Percentiles rank a stretch among this genome's conserved stretches.
These are phyloP conservation scores for Girardia tigrina DNA, from an alignment of 2,888 invertebrate genomes.

Conservation along the genomic window DNA sequence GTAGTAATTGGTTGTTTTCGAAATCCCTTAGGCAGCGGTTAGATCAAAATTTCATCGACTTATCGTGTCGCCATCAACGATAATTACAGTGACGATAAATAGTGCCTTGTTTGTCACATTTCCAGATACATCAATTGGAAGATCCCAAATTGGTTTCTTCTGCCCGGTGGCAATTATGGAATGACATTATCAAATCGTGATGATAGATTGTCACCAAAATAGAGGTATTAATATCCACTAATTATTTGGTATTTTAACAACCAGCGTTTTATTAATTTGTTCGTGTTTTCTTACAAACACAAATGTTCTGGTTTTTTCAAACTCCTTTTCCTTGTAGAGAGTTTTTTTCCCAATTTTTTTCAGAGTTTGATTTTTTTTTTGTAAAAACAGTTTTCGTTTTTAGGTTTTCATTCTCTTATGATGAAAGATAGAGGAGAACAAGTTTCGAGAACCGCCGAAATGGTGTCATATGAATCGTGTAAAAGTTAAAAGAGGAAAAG, in stretches of 20 bases:
- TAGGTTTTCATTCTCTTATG: too few species aligned
- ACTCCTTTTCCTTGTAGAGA: too few species aligned
- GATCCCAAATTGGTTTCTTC: neutral
- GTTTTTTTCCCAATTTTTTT: too few species aligned
- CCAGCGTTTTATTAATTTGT: neutral
- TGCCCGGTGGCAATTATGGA: neutral
- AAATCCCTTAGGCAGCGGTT: slow-evolving; percentile 16
- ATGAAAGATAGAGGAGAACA: too few species aligned
- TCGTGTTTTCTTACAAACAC: neutral
- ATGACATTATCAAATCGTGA: slow-evolving; percentile 8
- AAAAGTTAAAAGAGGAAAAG: too few species aligned
- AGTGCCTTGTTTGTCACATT: slow-evolving; percentile 23
- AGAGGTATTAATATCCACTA: slow-evolving; percentile 17
- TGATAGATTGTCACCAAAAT: slow-evolving; percentile 17
- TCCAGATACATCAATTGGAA: slow-evolving; percentile 20
- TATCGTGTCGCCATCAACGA: slow-evolving; percentile 17
- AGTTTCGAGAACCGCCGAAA: too few species aligned
- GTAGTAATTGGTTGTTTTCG: neutral
- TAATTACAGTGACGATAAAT: slow-evolving; percentile 23
- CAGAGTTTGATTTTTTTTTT: too few species aligned
- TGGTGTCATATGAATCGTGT: too few species aligned
- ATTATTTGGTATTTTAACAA: slow-evolving; percentile 13
- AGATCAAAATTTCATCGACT: slow-evolving; percentile 23
- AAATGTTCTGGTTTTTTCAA: too few species aligned
- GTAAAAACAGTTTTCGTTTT: too few species aligned